phyloP scores from a whole-genome alignment of 2,113 vertebrate genomes.

The Pycnonotus jocosus region DNA sequence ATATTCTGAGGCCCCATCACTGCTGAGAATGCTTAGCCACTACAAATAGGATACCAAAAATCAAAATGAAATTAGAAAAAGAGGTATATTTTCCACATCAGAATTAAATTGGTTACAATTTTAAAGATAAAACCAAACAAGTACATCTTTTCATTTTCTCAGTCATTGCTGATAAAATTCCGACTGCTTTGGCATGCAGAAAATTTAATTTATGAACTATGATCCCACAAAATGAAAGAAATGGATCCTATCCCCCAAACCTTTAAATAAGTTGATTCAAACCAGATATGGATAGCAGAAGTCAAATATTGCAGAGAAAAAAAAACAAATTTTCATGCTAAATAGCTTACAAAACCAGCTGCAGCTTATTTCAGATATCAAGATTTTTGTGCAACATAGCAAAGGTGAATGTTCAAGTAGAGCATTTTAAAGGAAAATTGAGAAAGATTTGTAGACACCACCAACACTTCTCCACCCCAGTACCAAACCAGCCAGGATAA shows the following conservation, averaged over 20 bases:
- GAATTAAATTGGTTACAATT: not conserved
- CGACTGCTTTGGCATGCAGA: not conserved
- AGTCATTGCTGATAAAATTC: not conserved
- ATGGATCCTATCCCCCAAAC: not conserved
- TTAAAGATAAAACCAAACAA: not conserved
- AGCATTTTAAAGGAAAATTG: not conserved
- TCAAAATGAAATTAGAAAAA: not conserved
- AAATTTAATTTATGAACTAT: not conserved
- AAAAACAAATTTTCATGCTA: not conserved
- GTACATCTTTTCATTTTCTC: not conserved
- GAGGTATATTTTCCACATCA: not conserved
- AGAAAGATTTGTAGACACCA: not conserved
- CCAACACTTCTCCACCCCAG: not conserved
- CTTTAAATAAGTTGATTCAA: not conserved
- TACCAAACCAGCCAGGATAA: not conserved
- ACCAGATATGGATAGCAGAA: not conserved
- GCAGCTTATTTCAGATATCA: not conserved
- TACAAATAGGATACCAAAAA: not conserved
- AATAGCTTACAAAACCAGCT: not conserved
- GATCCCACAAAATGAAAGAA: not conserved
- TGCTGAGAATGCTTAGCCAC: not conserved
- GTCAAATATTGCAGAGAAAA: not conserved
- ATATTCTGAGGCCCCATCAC: not conserved
- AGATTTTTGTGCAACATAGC: not conserved
- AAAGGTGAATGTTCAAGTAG: not conserved